These are phyloP conservation scores for Thomomys bottae DNA, from an alignment of 2,113 vertebrate genomes.

Conservation along the genomic window DNA sequence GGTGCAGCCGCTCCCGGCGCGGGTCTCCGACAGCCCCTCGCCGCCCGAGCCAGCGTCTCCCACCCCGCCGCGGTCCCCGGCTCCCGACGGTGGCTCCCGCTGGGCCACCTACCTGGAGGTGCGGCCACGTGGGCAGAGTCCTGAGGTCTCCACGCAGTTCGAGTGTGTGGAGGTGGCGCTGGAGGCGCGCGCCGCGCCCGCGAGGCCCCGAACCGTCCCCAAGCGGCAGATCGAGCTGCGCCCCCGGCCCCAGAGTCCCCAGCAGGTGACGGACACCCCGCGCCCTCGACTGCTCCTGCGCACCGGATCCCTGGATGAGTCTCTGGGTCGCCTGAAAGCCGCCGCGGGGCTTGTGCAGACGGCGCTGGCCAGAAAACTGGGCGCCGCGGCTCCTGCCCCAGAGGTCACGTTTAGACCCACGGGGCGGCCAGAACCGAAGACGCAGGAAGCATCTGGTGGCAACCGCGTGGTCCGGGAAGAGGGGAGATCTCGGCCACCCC, in stretches of 20 bases:
- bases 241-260: slow-evolving; percentile 84
- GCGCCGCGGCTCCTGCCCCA: slow-evolving; percentile 18
- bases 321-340: slow-evolving; percentile 87
- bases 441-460: not conserved
- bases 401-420: not conserved
- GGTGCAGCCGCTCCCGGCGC: slow-evolving; percentile 62
- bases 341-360: slow-evolving; percentile 93
- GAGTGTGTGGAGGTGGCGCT: slow-evolving; percentile 94
- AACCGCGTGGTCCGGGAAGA: slow-evolving; percentile 32
- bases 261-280: not conserved
- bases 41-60: slow-evolving; percentile 83
- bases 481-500: slow-evolving; percentile 36
- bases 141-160: slow-evolving; percentile 79
- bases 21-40: slow-evolving; percentile 87
- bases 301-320: slow-evolving; percentile 90
- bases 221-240: slow-evolving; percentile 97
- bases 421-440: not conserved
- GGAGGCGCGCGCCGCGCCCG: slow-evolving; percentile 85
- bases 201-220: slow-evolving; percentile 91
- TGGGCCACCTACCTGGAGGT: slow-evolving; percentile 88
- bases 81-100: slow-evolving; percentile 88
- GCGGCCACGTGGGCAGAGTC: slow-evolving; percentile 39
- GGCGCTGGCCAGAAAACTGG: slow-evolving; percentile 93
- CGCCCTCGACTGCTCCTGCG: slow-evolving; percentile 86
- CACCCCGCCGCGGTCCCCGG: slow-evolving; percentile 87